A percentile compares a stretch with the other conserved stretches of the same genome.
These are phyloP conservation scores for Leucoraja ocellata DNA, from an alignment of 2,797 vertebrate species.

Conservation along the genomic window DNA sequence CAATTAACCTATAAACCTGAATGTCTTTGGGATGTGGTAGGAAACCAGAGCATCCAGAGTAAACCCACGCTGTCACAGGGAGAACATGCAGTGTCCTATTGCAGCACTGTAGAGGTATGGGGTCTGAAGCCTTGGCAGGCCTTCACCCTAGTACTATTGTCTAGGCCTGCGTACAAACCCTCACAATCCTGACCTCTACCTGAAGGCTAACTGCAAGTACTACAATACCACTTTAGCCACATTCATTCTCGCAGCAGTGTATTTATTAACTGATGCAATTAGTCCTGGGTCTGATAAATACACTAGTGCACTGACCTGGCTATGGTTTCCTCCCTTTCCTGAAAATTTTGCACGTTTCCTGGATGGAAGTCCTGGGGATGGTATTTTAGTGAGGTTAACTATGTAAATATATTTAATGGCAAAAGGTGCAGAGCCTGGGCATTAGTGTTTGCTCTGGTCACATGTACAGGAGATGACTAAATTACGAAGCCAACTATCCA, in stretches of 20 bases:
- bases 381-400: background rate
- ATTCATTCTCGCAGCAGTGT: background rate
- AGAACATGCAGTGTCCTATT: no score
- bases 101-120: no score
- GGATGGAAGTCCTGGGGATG: background rate
- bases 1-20: no score
- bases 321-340: background rate
- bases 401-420: background rate
- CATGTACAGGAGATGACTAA: constrained; percentile 71
- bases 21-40: no score
- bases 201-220: background rate
- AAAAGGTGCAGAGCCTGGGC: background rate
- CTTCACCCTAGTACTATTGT: no score
- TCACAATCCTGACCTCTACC: no score
- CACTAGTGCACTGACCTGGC: background rate
- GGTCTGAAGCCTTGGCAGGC: no score
- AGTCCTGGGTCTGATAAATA: background rate
- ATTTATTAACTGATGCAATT: background rate
- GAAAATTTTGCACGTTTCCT: background rate
- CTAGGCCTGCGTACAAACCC: background rate
- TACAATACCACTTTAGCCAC: background rate
- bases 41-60: no score
- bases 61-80: no score
- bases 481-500: constrained; percentile 62
- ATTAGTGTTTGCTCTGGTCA: background rate